Percentiles rank a stretch among this genome's conserved stretches.
Evolutionary conservation across 2,888 invertebrate species (phyloP).

Genomic region (Orchestes rusci): DNA sequence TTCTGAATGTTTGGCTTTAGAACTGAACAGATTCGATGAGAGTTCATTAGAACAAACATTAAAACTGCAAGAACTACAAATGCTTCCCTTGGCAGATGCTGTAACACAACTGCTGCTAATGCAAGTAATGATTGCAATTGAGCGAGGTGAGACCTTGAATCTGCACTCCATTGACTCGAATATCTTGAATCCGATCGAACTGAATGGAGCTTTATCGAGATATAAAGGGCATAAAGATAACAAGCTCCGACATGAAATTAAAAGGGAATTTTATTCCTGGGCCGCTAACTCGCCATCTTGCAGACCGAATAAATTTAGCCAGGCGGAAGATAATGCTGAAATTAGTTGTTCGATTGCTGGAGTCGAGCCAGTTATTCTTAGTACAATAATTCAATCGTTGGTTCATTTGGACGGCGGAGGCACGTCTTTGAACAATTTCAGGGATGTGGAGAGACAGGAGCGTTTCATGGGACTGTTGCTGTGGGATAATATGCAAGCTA

Average conservation of each 20-base stretch:
- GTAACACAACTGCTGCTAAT: conserved; percentile 28
- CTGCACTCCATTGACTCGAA: conserved; percentile 18
- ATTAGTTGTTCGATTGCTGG: conserved; percentile 20
- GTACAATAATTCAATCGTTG: conserved; percentile 30
- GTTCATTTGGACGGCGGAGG: conserved; percentile 20
- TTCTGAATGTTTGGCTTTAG: conserved; percentile 19
- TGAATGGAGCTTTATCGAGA: conserved; percentile 31
- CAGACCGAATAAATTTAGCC: conserved; percentile 27
- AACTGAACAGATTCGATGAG: conserved; percentile 15
- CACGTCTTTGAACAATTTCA: conserved; percentile 49
- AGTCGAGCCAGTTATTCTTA: conserved; percentile 29
- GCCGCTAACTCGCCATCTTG: conserved; percentile 32
- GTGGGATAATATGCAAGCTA: conserved; percentile 55
- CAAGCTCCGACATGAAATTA: conserved; percentile 35
- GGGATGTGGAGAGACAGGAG: conserved; percentile 47
- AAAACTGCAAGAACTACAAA: conserved; percentile 31
- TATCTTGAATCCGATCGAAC: conserved; percentile 31
- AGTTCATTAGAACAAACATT: not conserved
- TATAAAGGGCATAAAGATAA: conserved; percentile 30
- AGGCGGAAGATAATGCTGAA: conserved; percentile 12
- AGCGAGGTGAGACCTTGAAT: conserved; percentile 4
- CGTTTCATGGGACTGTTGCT: conserved; percentile 48
- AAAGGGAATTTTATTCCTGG: conserved; percentile 31
- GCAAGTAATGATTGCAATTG: conserved; percentile 3
- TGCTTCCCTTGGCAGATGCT: conserved; percentile 34